Evolutionary conservation across 1,140 invertebrate species (phyloP), one percentile per base, ranked within the genome.

Genomic region (Drosophila sechellia): DNA sequence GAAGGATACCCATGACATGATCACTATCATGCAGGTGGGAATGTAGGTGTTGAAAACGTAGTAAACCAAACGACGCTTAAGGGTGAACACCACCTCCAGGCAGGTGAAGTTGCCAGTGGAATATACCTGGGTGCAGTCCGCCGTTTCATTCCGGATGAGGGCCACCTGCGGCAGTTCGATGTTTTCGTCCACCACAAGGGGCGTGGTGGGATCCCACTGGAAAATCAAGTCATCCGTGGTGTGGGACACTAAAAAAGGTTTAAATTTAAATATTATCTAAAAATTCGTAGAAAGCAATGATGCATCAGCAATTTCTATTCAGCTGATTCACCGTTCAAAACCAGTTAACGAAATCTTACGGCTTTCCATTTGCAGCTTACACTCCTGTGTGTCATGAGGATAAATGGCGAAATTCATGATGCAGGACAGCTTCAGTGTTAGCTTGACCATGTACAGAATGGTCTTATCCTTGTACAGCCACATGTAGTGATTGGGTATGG

Each of bases 361-460:
- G 91, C 97, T 97, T 92, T 98, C 97, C 96, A 98, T 98, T 93
- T 97, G 96, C 45, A 97, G 93, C 92, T 97, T 97, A 91, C 97
- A 98, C 92, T 97, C 96, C 93, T 98, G 97, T 0, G 96, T 97
- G 85, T 98, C 97, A 81, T 98, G 97, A 0, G 97, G 97, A 91
- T 98, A 98, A 58, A 97, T 96, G 81, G 97, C 95, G 93, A 97
- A 98, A 92, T 97, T 97, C 97, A 98, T 98, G 5, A 96, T 96
- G 83, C 97, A 98, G 4, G 96, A 97, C 11, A 98, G 92, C 74
- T 95, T 95, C 27, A 98, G 89, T 0, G 96, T 98, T 60, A 98
- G 92, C 94, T 97, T 97, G 42, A 97, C 96, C 96, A 97, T 97
- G 84, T 97, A 97, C 1, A 97, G 92, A 57, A 97, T 97, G 1